Evolutionary conservation across 2,113 vertebrate species (phyloP).

Genomic region (Archocentrus centrarchus): DNA sequence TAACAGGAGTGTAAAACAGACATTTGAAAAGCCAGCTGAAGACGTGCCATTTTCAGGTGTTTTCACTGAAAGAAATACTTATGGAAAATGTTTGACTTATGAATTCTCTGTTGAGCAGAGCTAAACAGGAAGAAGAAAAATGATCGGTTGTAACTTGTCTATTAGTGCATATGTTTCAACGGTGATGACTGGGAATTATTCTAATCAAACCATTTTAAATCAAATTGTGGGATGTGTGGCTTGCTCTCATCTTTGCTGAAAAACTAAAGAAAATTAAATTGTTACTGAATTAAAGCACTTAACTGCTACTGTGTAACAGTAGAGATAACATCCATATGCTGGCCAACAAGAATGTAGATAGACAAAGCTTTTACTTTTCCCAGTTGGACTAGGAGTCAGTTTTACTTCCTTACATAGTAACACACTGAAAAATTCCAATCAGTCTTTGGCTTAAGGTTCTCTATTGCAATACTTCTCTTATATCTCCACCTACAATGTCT

Average conservation of each 20-base stretch:
- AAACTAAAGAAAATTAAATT: background rate
- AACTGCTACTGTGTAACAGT: background rate
- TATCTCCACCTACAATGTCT: background rate
- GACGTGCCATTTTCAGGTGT: background rate
- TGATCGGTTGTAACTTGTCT: background rate
- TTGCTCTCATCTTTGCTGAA: background rate
- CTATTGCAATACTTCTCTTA: background rate
- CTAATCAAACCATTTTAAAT: background rate
- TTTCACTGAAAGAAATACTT: background rate
- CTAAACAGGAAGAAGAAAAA: background rate
- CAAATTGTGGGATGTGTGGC: background rate
- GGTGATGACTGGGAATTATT: background rate
- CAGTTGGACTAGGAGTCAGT: background rate
- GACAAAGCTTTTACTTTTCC: background rate
- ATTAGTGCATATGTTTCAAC: background rate
- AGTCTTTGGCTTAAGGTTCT: background rate
- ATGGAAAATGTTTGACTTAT: background rate
- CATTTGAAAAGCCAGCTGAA: constrained; percentile 1
- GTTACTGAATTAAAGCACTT: background rate
- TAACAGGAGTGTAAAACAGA: background rate
- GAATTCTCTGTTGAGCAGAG: background rate
- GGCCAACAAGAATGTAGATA: background rate
- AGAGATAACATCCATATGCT: background rate
- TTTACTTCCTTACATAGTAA: background rate
- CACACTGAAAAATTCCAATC: background rate